Evolutionary conservation across 53 echinoderm and acorn worm species (phyloP).

Genomic region (Echinarachnius parma): DNA sequence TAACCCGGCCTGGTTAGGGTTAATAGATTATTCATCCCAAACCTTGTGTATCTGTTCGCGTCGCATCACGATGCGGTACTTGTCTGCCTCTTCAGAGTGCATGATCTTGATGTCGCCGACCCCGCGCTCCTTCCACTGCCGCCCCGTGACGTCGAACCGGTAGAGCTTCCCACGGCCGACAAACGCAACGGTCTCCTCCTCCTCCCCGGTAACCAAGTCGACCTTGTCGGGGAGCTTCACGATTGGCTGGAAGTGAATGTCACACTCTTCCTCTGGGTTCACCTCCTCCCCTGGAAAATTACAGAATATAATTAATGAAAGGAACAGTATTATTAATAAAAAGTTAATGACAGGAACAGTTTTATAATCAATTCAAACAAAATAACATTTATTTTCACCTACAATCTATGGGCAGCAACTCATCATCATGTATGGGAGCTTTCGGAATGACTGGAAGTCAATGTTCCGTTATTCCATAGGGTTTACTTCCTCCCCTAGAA

Average conservation of each 20-base stretch:
- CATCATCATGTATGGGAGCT: too few relatives aligned
- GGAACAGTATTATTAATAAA: too few relatives aligned
- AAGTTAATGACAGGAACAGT: too few relatives aligned
- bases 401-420: too few relatives aligned
- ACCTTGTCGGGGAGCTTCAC: conserved; percentile 51
- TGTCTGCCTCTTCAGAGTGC: conserved; percentile 21
- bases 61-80: conserved; percentile 70
- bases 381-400: too few relatives aligned
- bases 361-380: too few relatives aligned
- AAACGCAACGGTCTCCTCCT: conserved; percentile 61
- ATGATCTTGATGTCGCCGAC: conserved; percentile 80
- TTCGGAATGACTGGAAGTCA: too few relatives aligned
- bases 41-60: conserved; percentile 75
- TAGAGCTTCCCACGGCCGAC: conserved; percentile 71
- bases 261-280: conserved; percentile 51
- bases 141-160: conserved; percentile 49
- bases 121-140: conserved; percentile 82
- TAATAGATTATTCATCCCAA: too few relatives aligned
- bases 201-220: conserved; percentile 67
- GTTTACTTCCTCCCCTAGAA: too few relatives aligned
- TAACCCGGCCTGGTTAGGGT: too few relatives aligned
- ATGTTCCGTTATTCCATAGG: too few relatives aligned
- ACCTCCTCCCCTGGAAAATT: conserved; percentile 6
- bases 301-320: too few relatives aligned
- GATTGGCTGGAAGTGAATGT: conserved; percentile 53